phyloP scores from a whole-genome alignment of 2,888 invertebrate species.

The Dryadula phaetusa region DNA sequence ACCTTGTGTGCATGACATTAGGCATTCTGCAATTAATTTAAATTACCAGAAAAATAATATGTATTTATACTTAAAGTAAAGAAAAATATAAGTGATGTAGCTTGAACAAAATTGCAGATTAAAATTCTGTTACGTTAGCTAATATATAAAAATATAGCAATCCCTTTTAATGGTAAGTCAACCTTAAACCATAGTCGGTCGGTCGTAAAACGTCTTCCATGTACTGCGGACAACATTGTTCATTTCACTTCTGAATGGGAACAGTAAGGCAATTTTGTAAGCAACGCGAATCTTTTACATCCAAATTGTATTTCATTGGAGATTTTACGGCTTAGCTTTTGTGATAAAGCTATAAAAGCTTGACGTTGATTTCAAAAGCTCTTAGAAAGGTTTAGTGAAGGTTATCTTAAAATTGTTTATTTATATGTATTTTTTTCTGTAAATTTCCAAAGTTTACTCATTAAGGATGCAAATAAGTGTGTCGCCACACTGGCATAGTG shows the following conservation, averaged over 20 bases:
- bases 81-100: too few species aligned
- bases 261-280: constrained; percentile 31
- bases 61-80: too few species aligned
- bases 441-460: too few species aligned
- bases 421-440: too few species aligned
- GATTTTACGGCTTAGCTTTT: constrained; percentile 17
- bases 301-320: constrained; percentile 22
- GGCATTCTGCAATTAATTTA: too few species aligned
- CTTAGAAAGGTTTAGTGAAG: background rate
- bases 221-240: constrained; percentile 33
- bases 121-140: too few species aligned
- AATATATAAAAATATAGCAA: constrained; percentile 1
- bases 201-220: constrained; percentile 33
- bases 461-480: too few species aligned
- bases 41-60: too few species aligned
- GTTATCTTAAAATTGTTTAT: background rate
- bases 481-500: too few species aligned
- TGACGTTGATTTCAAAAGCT: background rate
- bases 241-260: constrained; percentile 34
- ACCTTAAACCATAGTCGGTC: constrained; percentile 20
- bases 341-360: constrained; percentile 14
- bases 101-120: too few species aligned
- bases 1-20: too few species aligned
- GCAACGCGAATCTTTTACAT: constrained; percentile 31
- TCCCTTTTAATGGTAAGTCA: background rate